Base-by-base conservation (phyloP, 2,797 vertebrate species). In the Vireo griseus region DNA sequence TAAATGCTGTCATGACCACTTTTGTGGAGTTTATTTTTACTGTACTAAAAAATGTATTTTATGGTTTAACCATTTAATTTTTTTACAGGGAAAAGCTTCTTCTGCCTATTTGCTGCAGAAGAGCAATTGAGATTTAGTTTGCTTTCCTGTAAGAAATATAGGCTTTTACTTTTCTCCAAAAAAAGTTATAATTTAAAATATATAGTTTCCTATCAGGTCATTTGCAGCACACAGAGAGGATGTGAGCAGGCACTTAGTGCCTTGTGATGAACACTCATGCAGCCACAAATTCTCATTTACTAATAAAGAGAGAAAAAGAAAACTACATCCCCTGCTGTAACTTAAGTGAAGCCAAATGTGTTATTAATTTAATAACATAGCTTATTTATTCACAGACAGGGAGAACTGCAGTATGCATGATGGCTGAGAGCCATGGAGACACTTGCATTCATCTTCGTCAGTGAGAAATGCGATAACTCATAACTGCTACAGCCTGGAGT, bases 271-370 rank as follows among this genome's bases (percentile, higher is more conserved):
- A 88, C 67, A 63, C 25, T 92, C 39, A 59, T 44, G 54, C 25
- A 28, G 37, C 59, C 86, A 76, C 73, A 88, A 82, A 67, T 73
- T 73, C 65, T 76, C 37, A 74, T 95, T 95, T 97, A 88, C 83
- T 93, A 95, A 93, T 87, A 92, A 79, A 93, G 93, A 82, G 29
- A 90, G 67, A 73, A 94, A 86, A 80, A 94, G 66, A 91, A 94
- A 94, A 94, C 93, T 85, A 88, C n/a, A 63, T 68, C 40, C 33
- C 66, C 54, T 77, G 39, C 78, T 90, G 63, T 85, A 94, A 92
- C 62, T 82, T 86, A 68, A 94, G 45, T 42, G 31, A 90, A 78
- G 37, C 5, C 21, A 94, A 89, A 90, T 92, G 91, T 80, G 48
- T 86, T 90, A 89, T 50, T 91, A 88, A 95, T 94, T 92, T 59